Evolutionary conservation across 2,888 invertebrate genomes (phyloP), one percentile per base, ranked within the genome.

Genomic region (Iselma pallidipennis): DNA sequence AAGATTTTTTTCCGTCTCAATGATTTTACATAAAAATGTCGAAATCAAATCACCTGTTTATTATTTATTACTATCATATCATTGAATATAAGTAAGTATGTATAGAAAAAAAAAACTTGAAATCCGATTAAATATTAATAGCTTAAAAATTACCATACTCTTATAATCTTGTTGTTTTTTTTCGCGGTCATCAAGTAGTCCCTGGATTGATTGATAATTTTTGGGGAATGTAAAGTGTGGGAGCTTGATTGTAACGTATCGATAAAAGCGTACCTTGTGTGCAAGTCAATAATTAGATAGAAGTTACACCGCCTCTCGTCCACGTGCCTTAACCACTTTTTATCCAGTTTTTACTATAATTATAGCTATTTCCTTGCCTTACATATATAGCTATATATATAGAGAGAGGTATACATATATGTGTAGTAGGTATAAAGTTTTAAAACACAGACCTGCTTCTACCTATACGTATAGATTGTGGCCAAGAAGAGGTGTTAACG

Each of bases 301-400:
- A 75, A 75, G 75, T 75, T 66, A 67, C 60, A 69, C 74, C 74
- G 69, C 76, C 76, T 74, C 69, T 71, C 65, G 66, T 72, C 71
- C 76, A 76, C 76, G 76, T 75, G 76, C 75, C 75, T 66, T 62
- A 60, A 73, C 77, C 73, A 71, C 77, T 78, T 78, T 79, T 78
- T 78, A 77, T 78, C 78, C 76, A 76, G 67, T 77, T 80, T 80
- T 80, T 78, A 79, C 78, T 72, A 77, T 81, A 81, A 81, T 81
- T 81, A 81, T 80, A 80, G 80, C 76, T 78, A 80, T 81, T 80
- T 74, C 71, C 70, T 67, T 67, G 66, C 42, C 42, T 21, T n/a
- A n/a, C n/a, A n/a, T n/a, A n/a, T n/a, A 42, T 21, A 42, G 6
- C 2, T 16, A 7, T 16, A 7, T 7, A 7, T 10, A 42, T 6